Evolutionary conservation across 2,797 vertebrate species (phyloP).

Genomic region (Bradypus variegatus): DNA sequence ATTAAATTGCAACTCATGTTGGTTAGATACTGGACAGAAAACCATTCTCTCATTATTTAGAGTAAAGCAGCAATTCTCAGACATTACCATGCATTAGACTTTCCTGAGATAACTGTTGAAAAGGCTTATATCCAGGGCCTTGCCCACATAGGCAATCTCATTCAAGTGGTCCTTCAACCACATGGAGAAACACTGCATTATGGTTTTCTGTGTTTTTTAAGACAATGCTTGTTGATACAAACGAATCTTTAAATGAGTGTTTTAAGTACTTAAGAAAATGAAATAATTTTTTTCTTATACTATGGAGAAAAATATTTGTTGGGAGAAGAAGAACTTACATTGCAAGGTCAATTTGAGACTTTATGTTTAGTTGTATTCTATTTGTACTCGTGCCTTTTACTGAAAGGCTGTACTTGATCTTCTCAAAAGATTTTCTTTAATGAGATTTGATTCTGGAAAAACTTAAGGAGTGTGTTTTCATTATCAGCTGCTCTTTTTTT

Average conservation of each 20-base stretch:
- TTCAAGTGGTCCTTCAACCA: background rate
- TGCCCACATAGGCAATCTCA: background rate
- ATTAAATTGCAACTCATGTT: background rate
- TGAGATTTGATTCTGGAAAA: slow-evolving; percentile 40
- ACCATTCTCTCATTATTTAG: background rate
- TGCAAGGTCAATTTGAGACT: slow-evolving; percentile 28
- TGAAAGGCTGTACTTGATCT: slow-evolving; percentile 20
- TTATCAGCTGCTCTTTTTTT: background rate
- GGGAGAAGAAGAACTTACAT: background rate
- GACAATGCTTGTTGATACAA: background rate
- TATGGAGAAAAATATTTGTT: background rate
- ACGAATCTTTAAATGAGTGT: background rate
- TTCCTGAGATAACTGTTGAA: background rate
- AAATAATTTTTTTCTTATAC: slow-evolving; percentile 19
- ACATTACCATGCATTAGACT: background rate
- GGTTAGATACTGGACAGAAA: background rate
- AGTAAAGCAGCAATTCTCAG: background rate
- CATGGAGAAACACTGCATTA: background rate
- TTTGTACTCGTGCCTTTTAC: slow-evolving; percentile 24
- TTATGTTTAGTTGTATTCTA: slow-evolving; percentile 9
- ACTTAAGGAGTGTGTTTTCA: slow-evolving; percentile 48
- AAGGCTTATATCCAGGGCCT: background rate
- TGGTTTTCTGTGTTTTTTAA: background rate
- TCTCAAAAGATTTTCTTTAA: slow-evolving; percentile 52
- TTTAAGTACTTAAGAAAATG: background rate